Evolutionary conservation across 2,888 invertebrate genomes (phyloP), one percentile per base, ranked within the genome.

Genomic region (Scelioninae gen. 1): DNA sequence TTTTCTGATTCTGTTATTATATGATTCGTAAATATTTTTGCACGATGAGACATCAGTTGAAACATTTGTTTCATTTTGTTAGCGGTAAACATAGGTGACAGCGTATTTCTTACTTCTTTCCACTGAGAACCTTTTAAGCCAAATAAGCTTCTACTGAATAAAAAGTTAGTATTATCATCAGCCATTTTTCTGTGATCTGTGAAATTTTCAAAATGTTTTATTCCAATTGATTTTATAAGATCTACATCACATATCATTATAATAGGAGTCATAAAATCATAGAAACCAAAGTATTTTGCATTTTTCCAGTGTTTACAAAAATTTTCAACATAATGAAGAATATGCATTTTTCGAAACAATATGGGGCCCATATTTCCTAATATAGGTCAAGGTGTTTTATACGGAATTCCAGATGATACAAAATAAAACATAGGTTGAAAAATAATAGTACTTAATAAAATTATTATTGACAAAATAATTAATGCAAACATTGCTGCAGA

Each of bases 1-100:
- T 23, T 8, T 10, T n/a, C 13, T 32, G 6, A 16, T 32, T 32
- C 32, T n/a, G 31, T 9, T n/a, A 6, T 32, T 53, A 53, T 4
- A 55, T 55, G 55, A 32, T 88, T 63, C 0, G 87, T 83, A 66
- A 92, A 91, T 15, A 87, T 87, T 23, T 65, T 79, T 0, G 90
- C 91, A 56, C 90, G 91, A 4, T 89, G 89, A 0, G 84, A 82
- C 84, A 94, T 93, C 66, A 94, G 90, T 0, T 93, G 93, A 86
- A 94, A 91, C 93, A 94, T 94, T 5, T 88, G 85, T 53, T 93
- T 93, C 93, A 94, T 94, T 88, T 94, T 94, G 65, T 94, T 93
- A 5, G 93, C 3, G 0, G 69, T 69, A 13, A 58, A 69, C 0
- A 43, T n/a, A 5, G 58, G 49, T 8, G 56, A 53, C 91, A 0